Base-by-base conservation (phyloP, 1,140 invertebrate genomes). In the Nasonia giraulti region DNA sequence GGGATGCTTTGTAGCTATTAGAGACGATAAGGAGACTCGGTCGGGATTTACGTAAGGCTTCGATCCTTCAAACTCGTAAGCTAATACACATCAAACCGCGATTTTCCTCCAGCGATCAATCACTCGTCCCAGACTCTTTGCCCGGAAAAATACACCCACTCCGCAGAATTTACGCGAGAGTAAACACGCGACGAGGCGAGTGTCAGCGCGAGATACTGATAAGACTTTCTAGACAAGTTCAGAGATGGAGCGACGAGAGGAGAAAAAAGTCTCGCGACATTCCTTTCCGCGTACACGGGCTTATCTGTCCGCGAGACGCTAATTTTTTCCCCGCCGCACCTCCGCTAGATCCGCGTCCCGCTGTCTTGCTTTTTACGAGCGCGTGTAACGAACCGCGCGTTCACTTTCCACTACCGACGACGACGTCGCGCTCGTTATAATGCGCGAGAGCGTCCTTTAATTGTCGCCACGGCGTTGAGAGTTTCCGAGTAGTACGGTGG, bases 201-300 rank as follows among this genome's bases (percentile, higher is more conserved):
- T 50, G 2, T 50, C 50, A 17, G 50, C 50, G 17, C 2, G 50
- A 55, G 50, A 55, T 55, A 62, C 55, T 62, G 75, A 83, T 83
- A 83, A 83, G 76, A 78, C 74, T 78, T 71, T 77, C 82, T 71
- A 78, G 82, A 69, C 75, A 83, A 78, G 82, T 83, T 76, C 81
- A 82, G 73, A 71, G n/a, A 40, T 27, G 40, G 12, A 66, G 37
- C 12, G 78, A 66, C 12, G 78, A 66, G 73, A 68, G 62, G 5
- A n/a, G 17, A 62, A 73, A 75, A 69, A 77, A 50, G n/a, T 17
- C 23, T 37, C 69, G 77, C 33, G 82, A 75, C 11, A 69, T 83
- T 77, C 44, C 74, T 82, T 82, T 76, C 23, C 81, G 47, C 17
- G 33, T 62, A 44, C 40, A 44, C 40, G 8, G n/a, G n/a, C 27